phyloP scores from a whole-genome alignment of 2,113 vertebrate genomes.

The Lynx canadensis region DNA sequence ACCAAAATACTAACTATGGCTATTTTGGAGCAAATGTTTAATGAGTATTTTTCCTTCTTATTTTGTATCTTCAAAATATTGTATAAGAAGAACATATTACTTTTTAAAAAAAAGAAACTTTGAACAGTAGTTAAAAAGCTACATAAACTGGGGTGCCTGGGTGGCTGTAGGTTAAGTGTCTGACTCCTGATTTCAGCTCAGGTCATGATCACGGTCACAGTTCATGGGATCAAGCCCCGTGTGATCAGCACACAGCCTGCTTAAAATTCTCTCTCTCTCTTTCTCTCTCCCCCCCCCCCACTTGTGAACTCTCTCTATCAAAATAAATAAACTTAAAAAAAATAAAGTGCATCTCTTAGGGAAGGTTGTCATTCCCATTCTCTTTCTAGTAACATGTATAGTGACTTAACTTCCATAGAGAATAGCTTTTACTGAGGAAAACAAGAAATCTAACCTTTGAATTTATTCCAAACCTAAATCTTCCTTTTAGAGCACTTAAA shows the following conservation, averaged over 20 bases:
- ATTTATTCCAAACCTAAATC: background rate
- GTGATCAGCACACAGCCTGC: no score
- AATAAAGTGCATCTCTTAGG: background rate
- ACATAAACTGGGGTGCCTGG: background rate
- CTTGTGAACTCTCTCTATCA: no score
- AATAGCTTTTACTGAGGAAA: background rate
- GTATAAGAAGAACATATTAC: background rate
- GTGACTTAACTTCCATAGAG: background rate
- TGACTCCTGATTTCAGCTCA: no score
- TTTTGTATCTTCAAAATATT: constrained; percentile 38
- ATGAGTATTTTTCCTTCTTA: constrained; percentile 15
- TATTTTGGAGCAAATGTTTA: background rate
- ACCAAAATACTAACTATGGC: background rate
- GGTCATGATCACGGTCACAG: no score
- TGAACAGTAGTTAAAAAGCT: constrained; percentile 22
- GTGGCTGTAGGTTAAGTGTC: no score
- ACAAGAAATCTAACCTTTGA: background rate
- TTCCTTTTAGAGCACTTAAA: constrained; percentile 12
- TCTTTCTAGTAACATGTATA: background rate
- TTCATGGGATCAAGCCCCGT: no score
- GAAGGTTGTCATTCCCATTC: background rate
- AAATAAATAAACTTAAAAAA: no score
- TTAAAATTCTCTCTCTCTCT: no score
- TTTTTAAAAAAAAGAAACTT: constrained; percentile 14
- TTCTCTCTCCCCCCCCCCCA: no score